Evolutionary conservation across 2,113 vertebrate genomes (phyloP).

Genomic region (Hippocampus abdominalis): DNA sequence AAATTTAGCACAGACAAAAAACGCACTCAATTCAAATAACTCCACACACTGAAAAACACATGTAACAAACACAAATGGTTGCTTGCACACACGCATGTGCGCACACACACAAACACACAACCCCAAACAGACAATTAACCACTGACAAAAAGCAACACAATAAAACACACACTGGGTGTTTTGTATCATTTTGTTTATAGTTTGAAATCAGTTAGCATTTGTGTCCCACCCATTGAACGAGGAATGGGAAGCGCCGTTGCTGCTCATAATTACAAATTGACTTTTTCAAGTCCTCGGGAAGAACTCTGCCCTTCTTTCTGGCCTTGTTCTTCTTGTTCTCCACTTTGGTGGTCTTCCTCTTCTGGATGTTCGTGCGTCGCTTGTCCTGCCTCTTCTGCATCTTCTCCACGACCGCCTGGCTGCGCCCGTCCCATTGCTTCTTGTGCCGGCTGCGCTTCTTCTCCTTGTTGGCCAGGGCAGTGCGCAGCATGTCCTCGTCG

Average conservation of each 20-base stretch:
- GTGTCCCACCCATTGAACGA: neutral
- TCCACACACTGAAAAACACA: too few species aligned
- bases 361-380: conserved; percentile 81
- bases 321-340: conserved; percentile 82
- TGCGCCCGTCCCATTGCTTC: conserved; percentile 77
- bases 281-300: conserved; percentile 87
- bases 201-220: neutral
- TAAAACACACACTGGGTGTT: neutral
- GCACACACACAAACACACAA: too few species aligned
- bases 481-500: conserved; percentile 77
- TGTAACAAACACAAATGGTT: too few species aligned
- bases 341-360: conserved; percentile 65
- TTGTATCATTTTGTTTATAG: neutral
- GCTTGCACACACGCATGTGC: too few species aligned
- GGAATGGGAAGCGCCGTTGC: neutral
- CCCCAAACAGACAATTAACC: too few species aligned
- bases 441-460: conserved; percentile 69
- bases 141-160: too few species aligned
- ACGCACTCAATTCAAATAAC: too few species aligned
- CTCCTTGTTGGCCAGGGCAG: conserved; percentile 86
- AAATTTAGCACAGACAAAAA: too few species aligned
- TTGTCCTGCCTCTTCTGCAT: conserved; percentile 88
- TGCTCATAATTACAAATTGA: conserved; percentile 28
- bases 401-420: conserved; percentile 74
- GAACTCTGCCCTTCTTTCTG: conserved; percentile 82